These are phyloP conservation scores for Pteromalus puparum DNA, from an alignment of 1,140 invertebrate species.

Conservation along the genomic window DNA sequence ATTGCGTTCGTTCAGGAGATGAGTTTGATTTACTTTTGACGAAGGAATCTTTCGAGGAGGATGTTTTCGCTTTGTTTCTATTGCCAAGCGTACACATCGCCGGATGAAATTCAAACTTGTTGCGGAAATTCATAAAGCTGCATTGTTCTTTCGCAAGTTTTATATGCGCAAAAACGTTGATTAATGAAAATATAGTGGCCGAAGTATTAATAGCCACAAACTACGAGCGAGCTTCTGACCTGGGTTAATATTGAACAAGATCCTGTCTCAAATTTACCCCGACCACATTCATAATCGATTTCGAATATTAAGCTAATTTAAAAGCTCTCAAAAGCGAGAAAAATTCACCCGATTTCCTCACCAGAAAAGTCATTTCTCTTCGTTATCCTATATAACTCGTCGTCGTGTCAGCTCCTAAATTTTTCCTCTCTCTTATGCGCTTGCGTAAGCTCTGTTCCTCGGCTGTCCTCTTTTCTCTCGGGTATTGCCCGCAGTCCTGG, in stretches of 20 bases:
- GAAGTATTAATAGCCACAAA: too few relatives aligned
- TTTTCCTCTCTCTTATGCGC: not conserved
- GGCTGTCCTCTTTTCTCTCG: not conserved
- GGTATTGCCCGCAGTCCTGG: too few relatives aligned
- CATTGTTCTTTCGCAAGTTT: too few relatives aligned
- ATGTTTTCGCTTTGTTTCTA: not conserved
- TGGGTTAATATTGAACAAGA: too few relatives aligned
- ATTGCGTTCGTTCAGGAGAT: not conserved
- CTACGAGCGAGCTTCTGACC: too few relatives aligned
- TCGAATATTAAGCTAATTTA: too few relatives aligned
- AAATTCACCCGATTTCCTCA: too few relatives aligned
- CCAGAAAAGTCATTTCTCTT: slow-evolving; percentile 24
- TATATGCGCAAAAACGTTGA: too few relatives aligned
- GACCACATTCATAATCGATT: too few relatives aligned
- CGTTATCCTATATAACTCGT: slow-evolving; percentile 20
- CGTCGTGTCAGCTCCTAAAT: not conserved
- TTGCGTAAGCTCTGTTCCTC: not conserved
- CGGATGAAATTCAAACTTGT: not conserved
- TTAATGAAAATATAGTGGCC: too few relatives aligned
- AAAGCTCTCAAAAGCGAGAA: too few relatives aligned
- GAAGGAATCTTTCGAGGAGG: not conserved
- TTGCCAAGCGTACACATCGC: not conserved
- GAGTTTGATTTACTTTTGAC: slow-evolving; percentile 4
- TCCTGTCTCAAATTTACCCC: too few relatives aligned
- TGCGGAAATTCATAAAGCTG: not conserved